These are phyloP conservation scores for Tetraodon nigroviridis DNA, from an alignment of 2,113 vertebrate genomes.

Conservation along the genomic window DNA sequence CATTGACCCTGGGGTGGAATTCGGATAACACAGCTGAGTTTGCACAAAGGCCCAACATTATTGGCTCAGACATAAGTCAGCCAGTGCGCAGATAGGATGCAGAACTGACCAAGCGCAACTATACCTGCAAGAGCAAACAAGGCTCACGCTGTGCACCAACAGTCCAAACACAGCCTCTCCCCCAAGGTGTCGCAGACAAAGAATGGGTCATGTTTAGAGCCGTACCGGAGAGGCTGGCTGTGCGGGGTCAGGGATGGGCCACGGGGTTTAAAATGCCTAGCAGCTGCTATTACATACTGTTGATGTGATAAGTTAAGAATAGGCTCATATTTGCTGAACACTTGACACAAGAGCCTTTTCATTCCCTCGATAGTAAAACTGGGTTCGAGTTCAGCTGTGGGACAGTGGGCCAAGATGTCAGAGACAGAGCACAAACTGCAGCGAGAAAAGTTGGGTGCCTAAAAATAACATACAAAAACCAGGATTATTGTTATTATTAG, in stretches of 20 bases:
- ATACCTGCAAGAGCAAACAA: constrained; percentile 68
- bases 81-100: constrained; percentile 58
- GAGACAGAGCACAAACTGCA: constrained; percentile 8
- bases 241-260: constrained; percentile 63
- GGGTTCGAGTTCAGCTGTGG: constrained; percentile 52
- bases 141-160: constrained; percentile 43
- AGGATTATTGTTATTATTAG: too few relatives aligned
- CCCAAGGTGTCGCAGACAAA: constrained; percentile 63
- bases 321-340: constrained; percentile 69
- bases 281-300: constrained; percentile 67
- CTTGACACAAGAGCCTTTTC: constrained; percentile 67
- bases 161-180: constrained; percentile 66
- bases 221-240: constrained; percentile 57
- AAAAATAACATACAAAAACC: background rate
- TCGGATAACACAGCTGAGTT: constrained; percentile 71
- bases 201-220: constrained; percentile 68
- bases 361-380: constrained; percentile 50
- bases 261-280: constrained; percentile 66
- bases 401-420: constrained; percentile 55
- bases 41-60: constrained; percentile 67
- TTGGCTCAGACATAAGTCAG: constrained; percentile 65
- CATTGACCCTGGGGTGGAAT: constrained; percentile 67
- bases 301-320: constrained; percentile 69
- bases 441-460: background rate
- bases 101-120: constrained; percentile 43